Conservation (phyloP, 2,113 vertebrate genomes). For the Condylura cristata region DNA sequence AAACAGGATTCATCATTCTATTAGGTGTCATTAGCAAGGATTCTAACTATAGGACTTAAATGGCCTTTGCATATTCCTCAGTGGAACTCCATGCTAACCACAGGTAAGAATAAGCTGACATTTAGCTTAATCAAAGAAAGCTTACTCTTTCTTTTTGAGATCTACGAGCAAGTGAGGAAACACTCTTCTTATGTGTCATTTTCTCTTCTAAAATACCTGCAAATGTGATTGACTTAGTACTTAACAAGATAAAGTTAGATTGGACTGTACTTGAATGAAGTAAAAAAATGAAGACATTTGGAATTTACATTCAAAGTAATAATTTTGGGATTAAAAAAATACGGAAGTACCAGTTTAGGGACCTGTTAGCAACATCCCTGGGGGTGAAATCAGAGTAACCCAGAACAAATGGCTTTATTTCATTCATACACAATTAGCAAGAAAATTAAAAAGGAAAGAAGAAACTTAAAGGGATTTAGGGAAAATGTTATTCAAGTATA, state of each 20-base stretch:
- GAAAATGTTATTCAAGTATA: slow-evolving; percentile 19
- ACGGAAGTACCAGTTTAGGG: neutral
- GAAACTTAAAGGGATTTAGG: neutral
- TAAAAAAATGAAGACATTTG: neutral
- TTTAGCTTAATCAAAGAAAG: neutral
- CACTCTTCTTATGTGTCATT: neutral
- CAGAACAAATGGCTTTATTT: slow-evolving; percentile 9
- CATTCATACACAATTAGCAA: neutral
- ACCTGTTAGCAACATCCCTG: neutral
- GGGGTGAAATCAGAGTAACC: neutral
- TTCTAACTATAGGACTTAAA: neutral
- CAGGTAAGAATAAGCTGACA: slow-evolving; percentile 7
- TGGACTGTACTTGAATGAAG: neutral
- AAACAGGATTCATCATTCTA: neutral
- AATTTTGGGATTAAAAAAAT: slow-evolving; percentile 31
- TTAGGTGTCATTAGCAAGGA: neutral
- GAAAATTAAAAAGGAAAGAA: neutral
- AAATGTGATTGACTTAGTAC: neutral
- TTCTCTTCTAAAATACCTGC: slow-evolving; percentile 48
- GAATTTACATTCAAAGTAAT: slow-evolving; percentile 19
- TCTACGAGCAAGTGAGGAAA: slow-evolving; percentile 14
- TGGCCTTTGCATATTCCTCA: neutral
- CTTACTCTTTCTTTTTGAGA: neutral
- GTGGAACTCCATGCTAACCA: neutral
- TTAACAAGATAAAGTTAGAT: neutral